phyloP scores from a whole-genome alignment of 2,113 vertebrate genomes.

The Phrynosoma blainvillii region DNA sequence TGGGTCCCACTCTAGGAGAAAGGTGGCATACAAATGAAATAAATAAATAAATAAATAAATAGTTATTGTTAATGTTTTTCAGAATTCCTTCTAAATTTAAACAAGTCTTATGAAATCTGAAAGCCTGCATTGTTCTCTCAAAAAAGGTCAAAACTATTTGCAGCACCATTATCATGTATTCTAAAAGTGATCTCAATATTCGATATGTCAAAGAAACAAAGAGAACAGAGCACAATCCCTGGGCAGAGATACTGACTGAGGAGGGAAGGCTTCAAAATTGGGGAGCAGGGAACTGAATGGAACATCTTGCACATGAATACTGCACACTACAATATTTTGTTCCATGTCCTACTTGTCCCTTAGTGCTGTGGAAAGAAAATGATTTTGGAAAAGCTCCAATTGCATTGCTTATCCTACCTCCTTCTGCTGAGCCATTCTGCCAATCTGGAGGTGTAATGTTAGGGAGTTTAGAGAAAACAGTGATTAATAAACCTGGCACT shows the following conservation, averaged over 20 bases:
- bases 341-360: not conserved
- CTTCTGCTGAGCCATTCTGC: not conserved
- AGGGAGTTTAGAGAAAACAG: not conserved
- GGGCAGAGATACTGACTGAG: not conserved
- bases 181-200: not conserved
- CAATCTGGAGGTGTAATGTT: not conserved
- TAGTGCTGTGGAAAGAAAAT: not conserved
- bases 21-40: too few species aligned
- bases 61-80: not conserved
- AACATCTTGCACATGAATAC: not conserved
- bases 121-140: not conserved
- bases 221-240: not conserved
- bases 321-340: not conserved
- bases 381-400: not conserved
- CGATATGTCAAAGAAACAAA: not conserved
- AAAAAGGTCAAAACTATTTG: not conserved
- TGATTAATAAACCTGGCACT: not conserved
- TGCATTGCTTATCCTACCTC: not conserved
- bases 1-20: too few species aligned
- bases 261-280: not conserved
- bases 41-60: too few species aligned
- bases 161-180: not conserved
- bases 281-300: not conserved
- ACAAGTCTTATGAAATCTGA: not conserved
- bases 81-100: not conserved